A percentile compares a stretch with the other conserved stretches of the same genome.
phyloP scores from a whole-genome alignment of 1,140 invertebrate species.

The Phocides pigmalion region DNA sequence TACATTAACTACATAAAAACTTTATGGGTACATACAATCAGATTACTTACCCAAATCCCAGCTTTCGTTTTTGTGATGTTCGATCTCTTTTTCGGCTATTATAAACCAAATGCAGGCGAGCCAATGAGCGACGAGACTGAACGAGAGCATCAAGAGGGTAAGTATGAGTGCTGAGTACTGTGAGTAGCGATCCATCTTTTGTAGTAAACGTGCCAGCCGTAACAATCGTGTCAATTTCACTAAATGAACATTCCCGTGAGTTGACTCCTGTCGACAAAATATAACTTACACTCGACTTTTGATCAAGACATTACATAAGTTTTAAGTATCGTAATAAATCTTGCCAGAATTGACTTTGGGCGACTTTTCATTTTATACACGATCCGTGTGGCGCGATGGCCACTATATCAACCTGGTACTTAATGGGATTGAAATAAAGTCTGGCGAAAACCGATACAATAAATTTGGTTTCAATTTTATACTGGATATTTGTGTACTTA shows the following conservation, averaged over 20 bases:
- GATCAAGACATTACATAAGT: constrained; percentile 1
- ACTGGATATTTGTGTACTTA: no score
- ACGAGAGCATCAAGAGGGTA: constrained; percentile 97
- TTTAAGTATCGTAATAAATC: constrained; percentile 20
- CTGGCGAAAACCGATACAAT: no score
- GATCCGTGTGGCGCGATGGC: no score
- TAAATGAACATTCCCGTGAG: constrained; percentile 94
- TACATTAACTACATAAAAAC: no score
- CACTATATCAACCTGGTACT: no score
- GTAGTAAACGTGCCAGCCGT: constrained; percentile 95
- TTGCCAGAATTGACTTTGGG: no score
- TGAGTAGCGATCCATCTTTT: constrained; percentile 98
- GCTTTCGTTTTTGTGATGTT: constrained; percentile 85
- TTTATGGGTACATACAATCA: background rate
- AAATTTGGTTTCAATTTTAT: no score
- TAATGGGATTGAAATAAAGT: no score
- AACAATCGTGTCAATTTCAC: constrained; percentile 97
- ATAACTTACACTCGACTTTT: background rate
- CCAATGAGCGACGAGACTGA: constrained; percentile 99
- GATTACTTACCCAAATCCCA: constrained; percentile 90
- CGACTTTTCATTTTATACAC: no score
- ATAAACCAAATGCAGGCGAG: constrained; percentile 99
- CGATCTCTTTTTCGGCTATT: constrained; percentile 95
- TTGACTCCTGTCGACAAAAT: constrained; percentile 64
- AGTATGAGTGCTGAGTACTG: constrained; percentile 99